Conservation (phyloP, 2,888 invertebrate species). For the Leptinotarsa tumamoca region DNA sequence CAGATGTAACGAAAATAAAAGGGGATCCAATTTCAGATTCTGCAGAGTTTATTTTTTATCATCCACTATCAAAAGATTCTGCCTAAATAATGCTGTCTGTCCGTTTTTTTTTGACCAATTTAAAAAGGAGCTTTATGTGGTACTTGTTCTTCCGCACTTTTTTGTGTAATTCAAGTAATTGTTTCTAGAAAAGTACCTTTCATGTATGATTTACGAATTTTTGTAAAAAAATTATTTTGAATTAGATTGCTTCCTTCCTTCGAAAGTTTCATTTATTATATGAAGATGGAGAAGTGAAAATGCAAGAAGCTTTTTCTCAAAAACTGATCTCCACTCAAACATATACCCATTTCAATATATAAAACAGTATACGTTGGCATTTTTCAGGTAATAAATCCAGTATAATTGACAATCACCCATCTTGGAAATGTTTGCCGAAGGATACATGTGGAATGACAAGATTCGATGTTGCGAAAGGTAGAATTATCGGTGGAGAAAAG, state of each 20-base stretch:
- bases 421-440: constrained; percentile 47
- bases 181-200: too few relatives aligned
- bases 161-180: too few relatives aligned
- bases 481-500: constrained; percentile 74
- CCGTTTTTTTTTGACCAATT: neutral
- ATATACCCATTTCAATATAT: too few relatives aligned
- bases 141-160: neutral
- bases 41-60: neutral
- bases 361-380: neutral
- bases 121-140: neutral
- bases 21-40: neutral
- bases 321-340: too few relatives aligned
- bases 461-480: constrained; percentile 63
- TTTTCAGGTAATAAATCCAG: neutral
- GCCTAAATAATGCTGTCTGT: neutral
- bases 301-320: too few relatives aligned
- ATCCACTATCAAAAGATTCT: neutral
- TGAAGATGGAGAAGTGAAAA: too few relatives aligned
- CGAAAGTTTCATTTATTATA: too few relatives aligned
- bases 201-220: too few relatives aligned
- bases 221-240: too few relatives aligned
- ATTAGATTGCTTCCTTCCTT: too few relatives aligned
- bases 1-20: neutral
- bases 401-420: constrained; percentile 21
- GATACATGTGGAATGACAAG: constrained; percentile 53